phyloP scores from a whole-genome alignment of 2,113 vertebrate genomes.

The Aspidoscelis tigris region DNA sequence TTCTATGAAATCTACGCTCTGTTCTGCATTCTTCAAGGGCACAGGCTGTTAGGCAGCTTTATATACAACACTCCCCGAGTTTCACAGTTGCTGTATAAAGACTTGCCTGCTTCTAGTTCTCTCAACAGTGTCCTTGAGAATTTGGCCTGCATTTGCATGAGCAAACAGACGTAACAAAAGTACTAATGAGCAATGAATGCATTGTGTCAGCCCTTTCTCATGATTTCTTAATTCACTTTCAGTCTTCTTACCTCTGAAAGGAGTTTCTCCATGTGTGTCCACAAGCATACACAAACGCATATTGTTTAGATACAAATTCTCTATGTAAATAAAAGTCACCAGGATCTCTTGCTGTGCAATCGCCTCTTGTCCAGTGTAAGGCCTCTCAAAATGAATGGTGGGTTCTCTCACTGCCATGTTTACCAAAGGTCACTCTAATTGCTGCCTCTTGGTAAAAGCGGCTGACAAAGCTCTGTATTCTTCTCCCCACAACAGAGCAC shows the following conservation, averaged over 20 bases:
- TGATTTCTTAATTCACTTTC: background rate
- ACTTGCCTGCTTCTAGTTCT: background rate
- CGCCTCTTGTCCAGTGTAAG: background rate
- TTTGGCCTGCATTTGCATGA: constrained; percentile 20
- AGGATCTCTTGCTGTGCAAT: background rate
- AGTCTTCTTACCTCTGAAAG: background rate
- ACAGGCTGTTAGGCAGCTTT: background rate
- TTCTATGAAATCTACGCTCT: constrained; percentile 5
- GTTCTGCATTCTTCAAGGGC: constrained; percentile 16
- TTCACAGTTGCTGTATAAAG: constrained; percentile 1
- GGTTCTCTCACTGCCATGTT: background rate
- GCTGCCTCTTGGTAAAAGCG: background rate
- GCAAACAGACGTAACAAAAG: constrained; percentile 35
- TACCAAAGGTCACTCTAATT: background rate
- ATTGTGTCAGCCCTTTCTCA: constrained; percentile 36
- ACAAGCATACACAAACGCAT: constrained; percentile 9
- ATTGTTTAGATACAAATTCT: constrained; percentile 3
- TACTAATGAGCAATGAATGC: constrained; percentile 32
- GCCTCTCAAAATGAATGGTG: background rate
- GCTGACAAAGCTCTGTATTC: too few species aligned
- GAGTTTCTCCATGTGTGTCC: background rate
- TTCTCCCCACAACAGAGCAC: too few species aligned
- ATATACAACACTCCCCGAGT: background rate
- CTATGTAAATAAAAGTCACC: constrained; percentile 4
- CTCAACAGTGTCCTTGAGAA: background rate